A percentile compares a stretch with the other conserved stretches of the same genome.
Conservation (phyloP, 2,113 vertebrate species). For the Mellivora capensis region DNA sequence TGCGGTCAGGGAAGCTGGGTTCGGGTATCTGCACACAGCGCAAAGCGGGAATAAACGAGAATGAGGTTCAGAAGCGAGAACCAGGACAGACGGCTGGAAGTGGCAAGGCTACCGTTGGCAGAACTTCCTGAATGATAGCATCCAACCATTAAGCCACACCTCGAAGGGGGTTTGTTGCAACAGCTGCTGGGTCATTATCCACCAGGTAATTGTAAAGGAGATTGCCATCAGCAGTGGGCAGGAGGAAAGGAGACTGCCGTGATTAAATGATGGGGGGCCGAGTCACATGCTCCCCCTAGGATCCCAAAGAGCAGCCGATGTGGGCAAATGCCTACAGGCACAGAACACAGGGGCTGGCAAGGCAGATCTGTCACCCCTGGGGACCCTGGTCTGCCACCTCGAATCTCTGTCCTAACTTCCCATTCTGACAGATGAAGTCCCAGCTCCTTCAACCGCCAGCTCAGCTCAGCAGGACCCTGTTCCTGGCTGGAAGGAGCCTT, state of each 20-base stretch:
- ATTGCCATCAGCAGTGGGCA: no score
- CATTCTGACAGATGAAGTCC: not conserved
- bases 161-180: not conserved
- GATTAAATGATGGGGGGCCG: not conserved
- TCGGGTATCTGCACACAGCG: not conserved
- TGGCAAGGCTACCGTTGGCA: not conserved
- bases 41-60: not conserved
- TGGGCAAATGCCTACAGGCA: not conserved
- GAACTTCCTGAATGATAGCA: not conserved
- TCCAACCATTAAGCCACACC: not conserved
- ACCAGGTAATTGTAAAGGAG: not conserved
- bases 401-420: not conserved
- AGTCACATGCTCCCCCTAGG: not conserved
- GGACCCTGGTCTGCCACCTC: not conserved
- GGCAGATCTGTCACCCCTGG: not conserved
- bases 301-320: not conserved
- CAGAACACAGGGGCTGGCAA: not conserved
- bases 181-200: not conserved
- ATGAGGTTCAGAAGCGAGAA: not conserved
- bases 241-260: not conserved
- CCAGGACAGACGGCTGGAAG: not conserved
- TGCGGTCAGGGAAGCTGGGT: not conserved
- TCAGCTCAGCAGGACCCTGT: not conserved
- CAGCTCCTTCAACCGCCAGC: not conserved
- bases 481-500: not conserved